phyloP scores from a whole-genome alignment of 2,797 vertebrate species.

The Gambelia wislizenii region DNA sequence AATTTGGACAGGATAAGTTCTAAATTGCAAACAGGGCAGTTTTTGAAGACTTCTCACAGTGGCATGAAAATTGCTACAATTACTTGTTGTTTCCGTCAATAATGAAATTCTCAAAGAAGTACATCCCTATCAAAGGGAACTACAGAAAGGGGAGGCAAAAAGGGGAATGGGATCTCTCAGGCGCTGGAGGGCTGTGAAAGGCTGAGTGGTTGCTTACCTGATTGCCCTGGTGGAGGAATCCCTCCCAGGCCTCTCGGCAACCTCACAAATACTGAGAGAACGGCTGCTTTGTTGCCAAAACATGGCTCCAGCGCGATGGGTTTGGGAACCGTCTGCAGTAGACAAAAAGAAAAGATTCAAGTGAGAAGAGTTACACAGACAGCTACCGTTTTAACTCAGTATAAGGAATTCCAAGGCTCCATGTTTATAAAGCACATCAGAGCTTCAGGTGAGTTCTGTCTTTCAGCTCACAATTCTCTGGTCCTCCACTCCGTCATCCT shows the following conservation, averaged over 20 bases:
- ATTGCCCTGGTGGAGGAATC: conserved; percentile 96
- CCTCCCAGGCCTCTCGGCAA: conserved; percentile 93
- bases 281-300: conserved; percentile 96
- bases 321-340: conserved; percentile 89
- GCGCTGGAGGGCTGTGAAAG: rapidly evolving
- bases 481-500: not conserved
- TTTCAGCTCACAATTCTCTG: not conserved
- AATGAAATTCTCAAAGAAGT: too few relatives aligned
- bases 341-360: not conserved
- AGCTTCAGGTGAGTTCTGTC: not conserved
- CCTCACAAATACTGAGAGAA: conserved; percentile 96
- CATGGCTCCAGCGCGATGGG: conserved; percentile 97
- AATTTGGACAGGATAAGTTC: too few relatives aligned
- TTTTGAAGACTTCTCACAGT: too few relatives aligned
- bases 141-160: too few relatives aligned
- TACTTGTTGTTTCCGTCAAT: too few relatives aligned
- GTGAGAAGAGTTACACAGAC: not conserved
- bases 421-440: too few relatives aligned
- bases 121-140: too few relatives aligned
- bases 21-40: too few relatives aligned
- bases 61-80: too few relatives aligned
- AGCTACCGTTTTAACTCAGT: not conserved
- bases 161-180: not conserved
- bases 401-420: too few relatives aligned
- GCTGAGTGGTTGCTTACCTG: conserved; percentile 82